Evolutionary conservation across 2,888 invertebrate genomes (phyloP), one percentile per base, ranked within the genome.

Genomic region (Pristionchus mayeri): DNA sequence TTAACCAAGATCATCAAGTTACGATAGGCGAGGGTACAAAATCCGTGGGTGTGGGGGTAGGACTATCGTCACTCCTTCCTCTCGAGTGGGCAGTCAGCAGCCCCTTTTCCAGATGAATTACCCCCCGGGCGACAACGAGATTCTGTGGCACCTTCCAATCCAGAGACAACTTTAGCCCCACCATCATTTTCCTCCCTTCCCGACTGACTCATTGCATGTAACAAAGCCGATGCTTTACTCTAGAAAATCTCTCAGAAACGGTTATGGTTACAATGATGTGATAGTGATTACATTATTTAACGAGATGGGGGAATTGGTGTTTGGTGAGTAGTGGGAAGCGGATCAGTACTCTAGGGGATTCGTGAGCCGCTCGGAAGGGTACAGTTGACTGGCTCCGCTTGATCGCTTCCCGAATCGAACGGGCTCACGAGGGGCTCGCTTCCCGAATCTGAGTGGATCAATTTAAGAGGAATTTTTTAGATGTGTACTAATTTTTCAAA

Each of bases 381-480:
- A 40, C 37, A 80, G 50, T n/a, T n/a, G n/a, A 27, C 13, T 37
- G 0, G 34, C 24, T 4, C 18, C 27, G n/a, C 21, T 6, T 16
- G 84, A 75, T 30, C 88, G 86, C 67, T 89, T 88, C 16, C 89
- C 90, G 86, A 87, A 92, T 85, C 92, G 89, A 37, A 92, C 90
- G 30, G 92, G 92, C 85, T 92, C 92, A 54, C 92, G 88, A n/a
- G 89, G 89, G 37, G 89, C 88, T n/a, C 92, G 90, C 85, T 92
- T 92, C 34, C 91, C 91, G 83, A 91, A 91, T 57, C 91, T 84
- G 71, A 44, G 44, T 44, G 13, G 44, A 44, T 44, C 44, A 44
- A 9, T 44, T 44, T 6, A 44, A n/a, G n/a, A n/a, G n/a, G n/a
- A n/a, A n/a, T n/a, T n/a, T n/a, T n/a, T n/a, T n/a, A n/a, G n/a